These are phyloP conservation scores for Lagria hirta DNA, from an alignment of 2,888 invertebrate genomes.

Conservation along the genomic window DNA sequence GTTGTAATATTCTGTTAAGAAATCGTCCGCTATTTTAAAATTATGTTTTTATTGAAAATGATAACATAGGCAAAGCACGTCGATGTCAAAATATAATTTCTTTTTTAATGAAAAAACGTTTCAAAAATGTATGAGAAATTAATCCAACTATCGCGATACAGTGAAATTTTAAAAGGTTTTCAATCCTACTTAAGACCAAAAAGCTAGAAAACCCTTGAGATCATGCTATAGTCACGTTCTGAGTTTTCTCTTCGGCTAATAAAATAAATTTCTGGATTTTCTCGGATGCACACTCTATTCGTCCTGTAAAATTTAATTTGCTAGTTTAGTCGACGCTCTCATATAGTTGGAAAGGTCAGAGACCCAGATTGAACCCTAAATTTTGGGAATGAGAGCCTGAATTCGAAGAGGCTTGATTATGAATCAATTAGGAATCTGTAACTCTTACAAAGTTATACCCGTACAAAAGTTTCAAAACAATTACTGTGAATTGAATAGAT, in stretches of 20 bases:
- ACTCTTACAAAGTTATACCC: too few species aligned
- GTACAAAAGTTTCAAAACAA: too few species aligned
- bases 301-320: conserved; percentile 16
- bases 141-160: conserved; percentile 17
- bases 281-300: conserved; percentile 20
- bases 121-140: conserved; percentile 12
- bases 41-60: too few species aligned
- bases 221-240: conserved; percentile 23
- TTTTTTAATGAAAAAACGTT: conserved; percentile 13
- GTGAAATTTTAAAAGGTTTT: conserved; percentile 47
- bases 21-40: too few species aligned
- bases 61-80: too few species aligned
- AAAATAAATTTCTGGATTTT: conserved; percentile 25
- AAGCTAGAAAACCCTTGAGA: conserved; percentile 25
- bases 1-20: too few species aligned
- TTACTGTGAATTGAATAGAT: too few species aligned
- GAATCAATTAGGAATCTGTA: too few species aligned
- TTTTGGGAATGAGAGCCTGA: too few species aligned
- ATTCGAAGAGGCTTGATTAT: too few species aligned
- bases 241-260: conserved; percentile 22
- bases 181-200: conserved; percentile 44
- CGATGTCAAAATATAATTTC: too few species aligned
- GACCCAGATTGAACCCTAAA: background rate
- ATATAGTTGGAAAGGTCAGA: background rate
- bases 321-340: conserved; percentile 7